Evolutionary conservation across 2,888 invertebrate species (phyloP), one percentile per base, ranked within the genome.

Genomic region (Amiota mariae): DNA sequence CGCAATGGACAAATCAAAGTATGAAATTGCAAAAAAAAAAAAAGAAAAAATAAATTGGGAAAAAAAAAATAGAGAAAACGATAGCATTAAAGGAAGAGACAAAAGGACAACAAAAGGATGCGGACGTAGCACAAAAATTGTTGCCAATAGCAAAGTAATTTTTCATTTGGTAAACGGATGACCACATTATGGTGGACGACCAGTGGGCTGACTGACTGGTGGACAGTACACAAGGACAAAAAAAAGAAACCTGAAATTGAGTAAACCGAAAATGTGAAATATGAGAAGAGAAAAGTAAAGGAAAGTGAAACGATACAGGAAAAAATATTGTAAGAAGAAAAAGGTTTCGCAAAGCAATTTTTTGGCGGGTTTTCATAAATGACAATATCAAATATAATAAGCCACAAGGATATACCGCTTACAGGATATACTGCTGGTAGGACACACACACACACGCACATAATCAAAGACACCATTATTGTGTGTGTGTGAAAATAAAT

Each of bases 361-460:
- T 66, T 66, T 20, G 20, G 11, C 51, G 51, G 2, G 51, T 68
- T 20, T 48, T 48, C 67, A 51, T 36, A 68, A 68, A 51, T 68
- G 67, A 54, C 67, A 68, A 68, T 24, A 54, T 51, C 54, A 68
- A 68, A 68, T 68, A 20, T 54, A 68, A 54, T 68, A 51, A 49
- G 67, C 49, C 51, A 54, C 67, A 68, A 68, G 67, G 67, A 24
- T 49, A 54, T 11, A 9, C 9, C 67, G n/a, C 10, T 24, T 9
- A n/a, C 6, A 18, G 9, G 24, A n/a, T 24, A 18, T 12, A 59
- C 18, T 48, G 15, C 2, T 15, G 49, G 20, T 13, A 49, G 20
- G 20, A 66, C n/a, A 66, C 49, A 66, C 15, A 15, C 20, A 63
- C 63, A 63, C 20, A 46, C 10, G 8, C 57, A 18, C 57, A 54